A percentile compares a stretch with the other conserved stretches of the same genome.
Conservation (phyloP, 2,113 vertebrate genomes). For the Pygoscelis adeliae region DNA sequence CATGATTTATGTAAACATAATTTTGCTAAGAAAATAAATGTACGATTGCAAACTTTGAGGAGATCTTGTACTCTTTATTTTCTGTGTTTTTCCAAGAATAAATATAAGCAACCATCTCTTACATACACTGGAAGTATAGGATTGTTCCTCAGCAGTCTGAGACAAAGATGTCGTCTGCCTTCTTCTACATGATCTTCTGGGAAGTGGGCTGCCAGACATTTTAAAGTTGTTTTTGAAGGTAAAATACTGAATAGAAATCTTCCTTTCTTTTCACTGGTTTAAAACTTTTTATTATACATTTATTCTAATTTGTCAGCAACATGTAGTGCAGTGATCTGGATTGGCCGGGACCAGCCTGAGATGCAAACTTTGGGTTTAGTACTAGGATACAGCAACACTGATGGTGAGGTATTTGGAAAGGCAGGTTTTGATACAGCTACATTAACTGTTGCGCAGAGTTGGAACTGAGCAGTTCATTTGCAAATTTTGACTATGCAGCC, state of each 20-base stretch:
- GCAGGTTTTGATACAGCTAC: not conserved
- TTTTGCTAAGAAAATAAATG: not conserved
- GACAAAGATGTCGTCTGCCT: not conserved
- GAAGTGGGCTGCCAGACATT: not conserved
- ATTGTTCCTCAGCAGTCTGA: not conserved
- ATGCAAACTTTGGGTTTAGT: not conserved
- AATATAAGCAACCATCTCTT: not conserved
- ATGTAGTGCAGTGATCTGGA: not conserved
- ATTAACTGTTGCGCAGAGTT: not conserved
- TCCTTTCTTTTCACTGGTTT: not conserved
- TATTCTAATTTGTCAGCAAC: not conserved
- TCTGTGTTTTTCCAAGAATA: not conserved
- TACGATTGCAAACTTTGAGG: not conserved
- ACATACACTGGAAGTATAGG: not conserved
- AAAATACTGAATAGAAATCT: not conserved
- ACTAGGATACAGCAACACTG: not conserved
- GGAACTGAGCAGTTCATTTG: not conserved
- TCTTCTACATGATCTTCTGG: not conserved
- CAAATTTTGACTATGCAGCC: not conserved
- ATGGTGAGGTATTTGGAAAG: not conserved
- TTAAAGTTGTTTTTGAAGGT: not conserved
- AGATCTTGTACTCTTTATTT: not conserved
- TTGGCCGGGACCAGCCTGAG: not conserved
- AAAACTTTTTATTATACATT: not conserved
- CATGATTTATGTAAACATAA: fast-evolving